Percentiles rank a stretch among this genome's conserved stretches.
These are phyloP conservation scores for Heliconius nattereri DNA, from an alignment of 1,140 invertebrate genomes.

Conservation along the genomic window DNA sequence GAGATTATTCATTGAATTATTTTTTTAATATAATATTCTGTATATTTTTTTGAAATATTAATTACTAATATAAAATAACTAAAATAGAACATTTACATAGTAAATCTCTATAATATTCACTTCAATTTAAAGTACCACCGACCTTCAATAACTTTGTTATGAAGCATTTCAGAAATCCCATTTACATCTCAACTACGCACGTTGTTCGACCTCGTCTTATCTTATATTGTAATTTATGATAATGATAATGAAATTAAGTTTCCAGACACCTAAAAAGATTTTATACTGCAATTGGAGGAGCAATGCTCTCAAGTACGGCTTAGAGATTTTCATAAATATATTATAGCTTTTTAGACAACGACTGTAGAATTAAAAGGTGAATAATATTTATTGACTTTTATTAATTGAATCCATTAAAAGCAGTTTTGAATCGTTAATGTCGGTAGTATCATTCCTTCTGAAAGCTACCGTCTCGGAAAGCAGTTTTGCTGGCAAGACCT, in stretches of 20 bases:
- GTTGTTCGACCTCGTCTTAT: slow-evolving; percentile 18
- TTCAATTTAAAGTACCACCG: not conserved
- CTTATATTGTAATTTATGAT: slow-evolving; percentile 33
- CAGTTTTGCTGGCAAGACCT: no score
- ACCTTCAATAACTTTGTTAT: not conserved
- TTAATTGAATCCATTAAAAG: no score
- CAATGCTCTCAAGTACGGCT: not conserved
- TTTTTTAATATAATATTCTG: no score
- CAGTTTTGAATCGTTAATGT: no score
- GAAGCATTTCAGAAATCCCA: slow-evolving; percentile 20
- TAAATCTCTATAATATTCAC: not conserved
- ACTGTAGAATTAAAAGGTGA: no score
- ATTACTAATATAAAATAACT: not conserved
- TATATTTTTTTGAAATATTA: no score
- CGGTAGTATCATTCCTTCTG: no score
- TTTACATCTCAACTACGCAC: slow-evolving; percentile 24
- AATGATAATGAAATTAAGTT: slow-evolving; percentile 27
- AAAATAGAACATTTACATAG: no score
- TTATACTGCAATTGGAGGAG: not conserved
- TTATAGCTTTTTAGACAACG: no score
- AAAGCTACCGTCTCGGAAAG: no score
- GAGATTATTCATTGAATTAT: not conserved
- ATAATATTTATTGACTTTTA: no score
- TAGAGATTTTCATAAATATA: not conserved
- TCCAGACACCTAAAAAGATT: slow-evolving; percentile 19